phyloP scores from a whole-genome alignment of 2,113 vertebrate genomes.

The Vidua chalybeata region DNA sequence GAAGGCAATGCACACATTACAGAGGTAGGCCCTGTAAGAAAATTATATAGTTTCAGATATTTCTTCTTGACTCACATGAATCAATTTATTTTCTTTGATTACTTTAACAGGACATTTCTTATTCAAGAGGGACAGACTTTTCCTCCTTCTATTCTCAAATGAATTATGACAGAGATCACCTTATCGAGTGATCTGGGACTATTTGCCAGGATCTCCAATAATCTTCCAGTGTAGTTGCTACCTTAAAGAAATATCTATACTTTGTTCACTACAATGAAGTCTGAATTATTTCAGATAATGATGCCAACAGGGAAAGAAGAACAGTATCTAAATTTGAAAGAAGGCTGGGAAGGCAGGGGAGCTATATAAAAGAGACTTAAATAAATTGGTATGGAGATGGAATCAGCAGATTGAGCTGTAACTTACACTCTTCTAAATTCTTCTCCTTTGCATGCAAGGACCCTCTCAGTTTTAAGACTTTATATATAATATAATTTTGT shows the following conservation, averaged over 20 bases:
- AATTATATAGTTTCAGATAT: background rate
- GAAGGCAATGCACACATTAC: background rate
- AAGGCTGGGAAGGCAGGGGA: background rate
- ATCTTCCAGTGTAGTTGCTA: background rate
- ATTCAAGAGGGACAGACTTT: background rate
- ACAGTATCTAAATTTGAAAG: slow-evolving; percentile 36
- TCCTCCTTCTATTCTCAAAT: background rate
- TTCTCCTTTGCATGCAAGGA: background rate
- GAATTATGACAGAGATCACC: slow-evolving; percentile 31
- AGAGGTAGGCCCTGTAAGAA: background rate
- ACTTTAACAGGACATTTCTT: slow-evolving; percentile 23
- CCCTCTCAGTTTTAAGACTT: background rate
- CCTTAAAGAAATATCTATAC: slow-evolving; percentile 28
- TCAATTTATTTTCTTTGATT: slow-evolving; percentile 32
- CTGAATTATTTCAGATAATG: slow-evolving; percentile 50
- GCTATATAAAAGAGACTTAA: background rate
- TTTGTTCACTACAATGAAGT: slow-evolving; percentile 21
- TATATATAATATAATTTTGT: background rate
- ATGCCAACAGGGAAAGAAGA: slow-evolving; percentile 40
- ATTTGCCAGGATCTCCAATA: background rate
- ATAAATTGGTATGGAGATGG: background rate
- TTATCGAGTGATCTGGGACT: slow-evolving; percentile 19
- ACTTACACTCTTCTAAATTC: background rate
- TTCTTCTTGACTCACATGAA: slow-evolving; percentile 10
- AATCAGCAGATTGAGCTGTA: slow-evolving; percentile 48